Conservation (phyloP, 2,797 vertebrate genomes). For the Rachycentron canadum region DNA sequence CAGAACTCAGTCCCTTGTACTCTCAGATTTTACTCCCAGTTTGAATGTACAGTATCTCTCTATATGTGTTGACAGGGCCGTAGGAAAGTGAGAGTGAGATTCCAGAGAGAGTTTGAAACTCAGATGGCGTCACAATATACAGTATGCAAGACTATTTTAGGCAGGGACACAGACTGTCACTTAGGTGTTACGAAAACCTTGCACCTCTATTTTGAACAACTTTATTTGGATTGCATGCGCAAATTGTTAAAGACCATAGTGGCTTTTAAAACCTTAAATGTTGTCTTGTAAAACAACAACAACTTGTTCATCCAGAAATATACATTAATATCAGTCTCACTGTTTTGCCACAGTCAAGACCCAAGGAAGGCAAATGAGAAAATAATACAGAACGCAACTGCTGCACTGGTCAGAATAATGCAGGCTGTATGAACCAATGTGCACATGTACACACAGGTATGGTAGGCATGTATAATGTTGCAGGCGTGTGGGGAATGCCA, state of each 20-base stretch:
- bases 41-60: slow-evolving; percentile 21
- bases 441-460: slow-evolving; percentile 57
- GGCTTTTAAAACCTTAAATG: not conserved
- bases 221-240: not conserved
- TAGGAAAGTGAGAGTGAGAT: slow-evolving; percentile 52
- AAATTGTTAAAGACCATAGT: not conserved
- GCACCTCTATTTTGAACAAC: slow-evolving; percentile 33
- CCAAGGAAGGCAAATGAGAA: not conserved
- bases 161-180: slow-evolving; percentile 39
- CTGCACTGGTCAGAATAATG: slow-evolving; percentile 31
- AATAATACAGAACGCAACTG: slow-evolving; percentile 20
- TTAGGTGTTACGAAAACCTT: slow-evolving; percentile 51
- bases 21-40: slow-evolving; percentile 23
- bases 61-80: slow-evolving; percentile 32
- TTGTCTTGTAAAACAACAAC: not conserved
- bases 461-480: slow-evolving; percentile 69
- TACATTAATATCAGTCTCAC: not conserved
- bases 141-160: slow-evolving; percentile 61
- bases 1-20: not conserved
- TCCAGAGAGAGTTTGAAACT: slow-evolving; percentile 50
- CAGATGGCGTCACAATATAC: slow-evolving; percentile 50
- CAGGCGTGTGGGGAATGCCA: slow-evolving; percentile 72
- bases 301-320: not conserved
- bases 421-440: slow-evolving; percentile 34
- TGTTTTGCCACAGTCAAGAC: not conserved